Percentiles rank a stretch among this genome's conserved stretches.
Evolutionary conservation across 2,888 invertebrate genomes (phyloP).

Genomic region (Agrochola lychnidis): DNA sequence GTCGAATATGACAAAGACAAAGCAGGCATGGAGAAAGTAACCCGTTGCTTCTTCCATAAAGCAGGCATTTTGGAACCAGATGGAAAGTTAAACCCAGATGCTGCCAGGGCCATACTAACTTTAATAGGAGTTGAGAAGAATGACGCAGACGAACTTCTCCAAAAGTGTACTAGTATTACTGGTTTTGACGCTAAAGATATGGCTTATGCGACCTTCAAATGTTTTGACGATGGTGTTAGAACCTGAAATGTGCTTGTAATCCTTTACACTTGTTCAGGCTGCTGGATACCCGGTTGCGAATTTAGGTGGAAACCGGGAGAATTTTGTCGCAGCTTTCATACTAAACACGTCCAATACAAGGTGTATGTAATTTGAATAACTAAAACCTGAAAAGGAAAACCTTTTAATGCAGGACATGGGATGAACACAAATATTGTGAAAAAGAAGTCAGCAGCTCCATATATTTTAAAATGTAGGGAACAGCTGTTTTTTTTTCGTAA

Average conservation of each 20-base stretch:
- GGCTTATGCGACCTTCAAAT: slow-evolving; percentile 38
- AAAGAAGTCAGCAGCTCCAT: background rate
- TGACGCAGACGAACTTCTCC: background rate
- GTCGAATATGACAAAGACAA: background rate
- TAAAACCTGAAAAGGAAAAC: background rate
- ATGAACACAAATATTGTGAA: background rate
- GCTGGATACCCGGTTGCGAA: background rate
- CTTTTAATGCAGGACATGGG: background rate
- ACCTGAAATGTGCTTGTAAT: background rate
- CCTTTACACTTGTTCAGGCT: background rate
- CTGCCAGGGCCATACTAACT: slow-evolving; percentile 17
- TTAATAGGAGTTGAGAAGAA: slow-evolving; percentile 26
- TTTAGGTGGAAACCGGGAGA: background rate
- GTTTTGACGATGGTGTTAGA: slow-evolving; percentile 14
- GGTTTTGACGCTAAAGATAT: slow-evolving; percentile 14
- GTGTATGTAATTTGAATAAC: background rate
- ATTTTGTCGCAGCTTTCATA: background rate
- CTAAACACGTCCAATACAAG: background rate
- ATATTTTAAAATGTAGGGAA: background rate
- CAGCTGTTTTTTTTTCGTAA: background rate
- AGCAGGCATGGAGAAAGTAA: background rate
- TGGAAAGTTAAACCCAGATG: slow-evolving; percentile 30
- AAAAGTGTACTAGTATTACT: slow-evolving; percentile 21
- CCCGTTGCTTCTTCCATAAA: slow-evolving; percentile 41
- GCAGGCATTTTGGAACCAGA: slow-evolving; percentile 23